Evolutionary conservation across 2,797 vertebrate genomes (phyloP), one percentile per base, ranked within the genome.

Genomic region (Sebastolobus altivelis): DNA sequence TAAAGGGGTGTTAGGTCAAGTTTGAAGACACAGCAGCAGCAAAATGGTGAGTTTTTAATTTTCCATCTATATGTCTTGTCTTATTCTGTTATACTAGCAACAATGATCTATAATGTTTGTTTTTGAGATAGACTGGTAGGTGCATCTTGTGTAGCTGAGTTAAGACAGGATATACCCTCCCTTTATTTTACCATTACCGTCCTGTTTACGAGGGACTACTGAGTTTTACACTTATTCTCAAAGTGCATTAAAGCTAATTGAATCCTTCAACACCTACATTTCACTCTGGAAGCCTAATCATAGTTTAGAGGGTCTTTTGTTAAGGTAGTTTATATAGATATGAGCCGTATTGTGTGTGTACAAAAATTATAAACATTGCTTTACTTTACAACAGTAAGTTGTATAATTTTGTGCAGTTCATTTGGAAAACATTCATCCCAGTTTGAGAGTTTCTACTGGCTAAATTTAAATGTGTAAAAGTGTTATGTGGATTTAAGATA

Each of bases 341-440:
- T 27, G 12, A 27, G 37, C 0, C 62, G 25, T 25, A 25, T 43
- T 0, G 13, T 27, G n/a, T 13, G 16, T 29, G 18, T 33, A 0
- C 4, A 52, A 54, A 22, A 11, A 33, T 49, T 33, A 0, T 2
- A 52, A 54, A 22, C 20, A 33, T 49, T 49, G 2, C 65, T 66
- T 65, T 18, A 43, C 27, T 18, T 40, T 14, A 25, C 12, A 29
- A 27, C 20, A 33, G 4, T 11, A 43, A 43, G 40, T 13, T 7
- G 6, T 1, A 20, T 20, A 3, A 66, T 31, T 35, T 18, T 29
- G 52, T 20, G 6, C 2, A n/a, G 22, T 29, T 56, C 1, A 27
- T 70, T 29, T 18, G 6, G 46, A 29, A 43, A n/a, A 25, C 35
- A 59, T 5, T 38, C 35, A 27, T 20, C 14, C 25, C 22, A 29